These are phyloP conservation scores for Megaceryle alcyon DNA, from an alignment of 2,797 vertebrate genomes.

Conservation along the genomic window DNA sequence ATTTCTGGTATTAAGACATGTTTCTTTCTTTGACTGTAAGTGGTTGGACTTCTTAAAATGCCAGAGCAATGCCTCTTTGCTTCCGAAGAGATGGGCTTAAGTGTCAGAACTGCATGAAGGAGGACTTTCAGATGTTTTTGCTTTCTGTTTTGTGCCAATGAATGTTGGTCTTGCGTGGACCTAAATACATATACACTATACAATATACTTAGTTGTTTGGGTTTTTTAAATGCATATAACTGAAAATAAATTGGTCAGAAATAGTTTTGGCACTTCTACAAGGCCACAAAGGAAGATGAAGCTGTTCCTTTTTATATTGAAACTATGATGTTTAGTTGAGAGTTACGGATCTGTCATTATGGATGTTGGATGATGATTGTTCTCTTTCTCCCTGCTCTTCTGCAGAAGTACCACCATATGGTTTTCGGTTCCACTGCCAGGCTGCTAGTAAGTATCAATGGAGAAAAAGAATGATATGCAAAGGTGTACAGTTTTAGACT, in stretches of 20 bases:
- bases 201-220: neutral
- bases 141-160: neutral
- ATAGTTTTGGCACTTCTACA: neutral
- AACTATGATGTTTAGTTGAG: neutral
- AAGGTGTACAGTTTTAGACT: neutral
- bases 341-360: neutral
- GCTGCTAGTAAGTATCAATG: conserved; percentile 75
- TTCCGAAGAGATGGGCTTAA: neutral
- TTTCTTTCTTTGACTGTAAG: neutral
- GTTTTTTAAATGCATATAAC: neutral
- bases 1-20: neutral
- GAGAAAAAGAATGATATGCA: neutral
- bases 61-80: neutral
- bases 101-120: neutral
- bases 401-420: conserved; percentile 79
- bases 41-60: neutral
- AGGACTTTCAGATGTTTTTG: neutral
- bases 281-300: neutral
- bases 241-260: neutral
- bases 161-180: neutral
- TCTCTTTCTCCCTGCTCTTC: neutral
- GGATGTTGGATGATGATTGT: neutral
- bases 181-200: neutral
- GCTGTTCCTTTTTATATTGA: neutral
- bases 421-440: conserved; percentile 84